A percentile compares a stretch with the other conserved stretches of the same genome.
These are phyloP conservation scores for Echeneis naucrates DNA, from an alignment of 2,797 vertebrate species.

Conservation along the genomic window DNA sequence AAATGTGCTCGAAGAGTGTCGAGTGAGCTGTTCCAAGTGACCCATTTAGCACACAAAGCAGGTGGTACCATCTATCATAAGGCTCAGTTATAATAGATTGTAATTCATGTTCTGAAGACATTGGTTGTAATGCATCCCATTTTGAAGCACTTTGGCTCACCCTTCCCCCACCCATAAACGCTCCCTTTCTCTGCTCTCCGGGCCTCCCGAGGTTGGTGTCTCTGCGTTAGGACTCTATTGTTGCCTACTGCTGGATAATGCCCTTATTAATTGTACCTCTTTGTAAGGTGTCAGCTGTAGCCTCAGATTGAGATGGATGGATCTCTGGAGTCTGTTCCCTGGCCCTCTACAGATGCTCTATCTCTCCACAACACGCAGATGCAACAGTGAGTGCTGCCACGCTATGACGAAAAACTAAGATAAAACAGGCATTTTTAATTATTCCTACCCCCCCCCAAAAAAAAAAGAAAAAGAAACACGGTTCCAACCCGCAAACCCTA, in stretches of 20 bases:
- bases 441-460: slow-evolving; percentile 36
- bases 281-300: slow-evolving; percentile 86
- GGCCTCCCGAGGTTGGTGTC: slow-evolving; percentile 87
- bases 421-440: slow-evolving; percentile 64
- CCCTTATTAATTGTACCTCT: slow-evolving; percentile 90
- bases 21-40: slow-evolving; percentile 33
- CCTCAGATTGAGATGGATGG: slow-evolving; percentile 88
- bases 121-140: slow-evolving; percentile 84
- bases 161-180: slow-evolving; percentile 78
- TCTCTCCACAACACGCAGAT: slow-evolving; percentile 82
- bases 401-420: slow-evolving; percentile 63
- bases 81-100: slow-evolving; percentile 77
- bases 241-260: slow-evolving; percentile 86
- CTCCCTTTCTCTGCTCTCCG: slow-evolving; percentile 72
- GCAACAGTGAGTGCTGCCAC: slow-evolving; percentile 74
- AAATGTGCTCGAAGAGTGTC: neutral
- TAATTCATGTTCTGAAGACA: slow-evolving; percentile 83
- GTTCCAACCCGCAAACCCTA: slow-evolving; percentile 38
- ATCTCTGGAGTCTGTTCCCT: slow-evolving; percentile 84
- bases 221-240: slow-evolving; percentile 86
- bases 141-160: slow-evolving; percentile 77
- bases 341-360: slow-evolving; percentile 78
- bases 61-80: slow-evolving; percentile 67
- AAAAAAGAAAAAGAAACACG: slow-evolving; percentile 33
- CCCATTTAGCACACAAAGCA: slow-evolving; percentile 59